These are phyloP conservation scores for Cyanoderma ruficeps DNA, from an alignment of 2,113 vertebrate genomes.

Conservation along the genomic window DNA sequence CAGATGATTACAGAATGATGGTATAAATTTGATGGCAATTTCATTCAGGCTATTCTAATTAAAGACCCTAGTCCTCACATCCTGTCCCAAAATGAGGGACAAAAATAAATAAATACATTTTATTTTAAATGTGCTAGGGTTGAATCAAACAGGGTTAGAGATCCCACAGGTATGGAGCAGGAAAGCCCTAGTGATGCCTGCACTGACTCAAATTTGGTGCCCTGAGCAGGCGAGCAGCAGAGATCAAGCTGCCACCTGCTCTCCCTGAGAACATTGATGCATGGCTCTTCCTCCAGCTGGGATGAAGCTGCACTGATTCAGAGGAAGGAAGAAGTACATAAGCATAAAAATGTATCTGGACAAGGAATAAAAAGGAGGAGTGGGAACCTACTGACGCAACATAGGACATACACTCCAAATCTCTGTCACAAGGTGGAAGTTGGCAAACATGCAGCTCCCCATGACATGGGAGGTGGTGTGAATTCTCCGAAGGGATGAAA, in stretches of 20 bases:
- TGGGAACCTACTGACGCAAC: background rate
- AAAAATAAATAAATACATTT: background rate
- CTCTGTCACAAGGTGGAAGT: background rate
- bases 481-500: background rate
- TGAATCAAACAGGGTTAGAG: background rate
- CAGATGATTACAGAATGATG: background rate
- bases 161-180: background rate
- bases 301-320: background rate
- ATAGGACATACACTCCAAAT: background rate
- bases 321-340: background rate
- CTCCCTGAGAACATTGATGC: background rate
- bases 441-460: background rate
- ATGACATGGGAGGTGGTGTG: background rate
- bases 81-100: background rate
- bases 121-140: background rate
- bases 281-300: background rate
- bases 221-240: background rate
- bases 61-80: background rate
- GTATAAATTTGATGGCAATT: background rate
- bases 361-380: background rate
- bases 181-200: background rate
- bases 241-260: background rate
- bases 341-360: background rate
- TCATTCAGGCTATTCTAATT: background rate
- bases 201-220: background rate